phyloP scores from a whole-genome alignment of 2,797 vertebrate species.

The Esox masquinongy region DNA sequence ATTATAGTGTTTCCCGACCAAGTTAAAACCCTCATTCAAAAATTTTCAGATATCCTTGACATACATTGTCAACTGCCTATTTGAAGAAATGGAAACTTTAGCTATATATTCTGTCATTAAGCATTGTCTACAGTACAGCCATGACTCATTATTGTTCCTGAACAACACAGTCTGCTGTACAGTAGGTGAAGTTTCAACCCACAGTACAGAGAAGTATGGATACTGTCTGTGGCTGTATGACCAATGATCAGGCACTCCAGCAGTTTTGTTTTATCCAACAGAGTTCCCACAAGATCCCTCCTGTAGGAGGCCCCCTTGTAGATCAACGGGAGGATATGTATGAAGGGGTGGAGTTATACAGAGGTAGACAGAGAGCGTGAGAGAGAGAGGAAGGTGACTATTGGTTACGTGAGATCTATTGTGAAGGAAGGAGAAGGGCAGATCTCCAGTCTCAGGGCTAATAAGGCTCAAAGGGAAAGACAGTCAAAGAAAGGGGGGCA shows the following conservation, averaged over 20 bases:
- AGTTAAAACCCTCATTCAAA: not conserved
- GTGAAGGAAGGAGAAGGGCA: slow-evolving; percentile 71
- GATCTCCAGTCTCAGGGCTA: slow-evolving; percentile 66
- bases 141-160: not conserved
- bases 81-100: not conserved
- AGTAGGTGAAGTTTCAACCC: not conserved
- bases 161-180: not conserved
- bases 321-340: slow-evolving; percentile 77
- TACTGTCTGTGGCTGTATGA: slow-evolving; percentile 6
- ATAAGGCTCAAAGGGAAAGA: slow-evolving; percentile 15
- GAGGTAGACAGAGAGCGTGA: not conserved
- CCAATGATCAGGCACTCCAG: slow-evolving; percentile 62
- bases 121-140: not conserved
- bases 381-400: slow-evolving; percentile 65
- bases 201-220: not conserved
- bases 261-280: slow-evolving; percentile 57
- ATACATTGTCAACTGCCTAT: not conserved
- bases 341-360: slow-evolving; percentile 9
- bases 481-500: not conserved
- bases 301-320: slow-evolving; percentile 67
- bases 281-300: slow-evolving; percentile 64
- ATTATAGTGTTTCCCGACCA: not conserved
- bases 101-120: not conserved
- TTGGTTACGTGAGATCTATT: slow-evolving; percentile 78
- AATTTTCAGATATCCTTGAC: not conserved